These are phyloP conservation scores for Sipha maydis DNA, from an alignment of 2,888 invertebrate genomes.

Conservation along the genomic window DNA sequence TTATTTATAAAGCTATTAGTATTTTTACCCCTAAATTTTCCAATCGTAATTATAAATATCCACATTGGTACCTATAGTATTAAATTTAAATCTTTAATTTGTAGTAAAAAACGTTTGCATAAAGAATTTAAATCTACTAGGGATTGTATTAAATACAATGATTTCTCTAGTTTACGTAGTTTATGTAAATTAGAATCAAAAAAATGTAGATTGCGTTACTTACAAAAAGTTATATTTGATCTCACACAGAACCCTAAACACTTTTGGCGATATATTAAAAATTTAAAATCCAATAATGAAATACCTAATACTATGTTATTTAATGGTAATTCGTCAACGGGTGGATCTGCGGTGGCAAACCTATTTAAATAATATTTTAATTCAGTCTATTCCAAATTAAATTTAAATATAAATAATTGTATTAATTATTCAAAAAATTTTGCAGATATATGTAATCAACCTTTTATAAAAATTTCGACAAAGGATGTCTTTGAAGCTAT, in stretches of 20 bases:
- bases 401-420: conserved; percentile 2
- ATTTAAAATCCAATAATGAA: conserved; percentile 21
- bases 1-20: neutral
- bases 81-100: neutral
- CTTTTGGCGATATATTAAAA: conserved; percentile 15
- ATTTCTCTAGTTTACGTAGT: conserved; percentile 5
- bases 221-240: neutral
- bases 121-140: conserved; percentile 20
- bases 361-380: conserved; percentile 6
- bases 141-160: neutral
- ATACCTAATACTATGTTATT: conserved; percentile 1
- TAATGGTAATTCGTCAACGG: neutral
- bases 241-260: neutral
- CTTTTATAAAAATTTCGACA: neutral
- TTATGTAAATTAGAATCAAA: conserved; percentile 15
- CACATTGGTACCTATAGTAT: conserved; percentile 1
- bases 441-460: neutral
- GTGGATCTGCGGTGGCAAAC: neutral
- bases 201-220: neutral
- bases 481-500: neutral
- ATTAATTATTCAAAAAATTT: neutral
- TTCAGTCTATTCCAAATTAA: neutral
- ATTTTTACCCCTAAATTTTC: neutral
- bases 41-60: neutral
- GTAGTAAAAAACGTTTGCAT: conserved; percentile 41